Evolutionary conservation across 2,797 vertebrate genomes (phyloP), one percentile per base, ranked within the genome.

Genomic region (Semaprochilodus insignis): DNA sequence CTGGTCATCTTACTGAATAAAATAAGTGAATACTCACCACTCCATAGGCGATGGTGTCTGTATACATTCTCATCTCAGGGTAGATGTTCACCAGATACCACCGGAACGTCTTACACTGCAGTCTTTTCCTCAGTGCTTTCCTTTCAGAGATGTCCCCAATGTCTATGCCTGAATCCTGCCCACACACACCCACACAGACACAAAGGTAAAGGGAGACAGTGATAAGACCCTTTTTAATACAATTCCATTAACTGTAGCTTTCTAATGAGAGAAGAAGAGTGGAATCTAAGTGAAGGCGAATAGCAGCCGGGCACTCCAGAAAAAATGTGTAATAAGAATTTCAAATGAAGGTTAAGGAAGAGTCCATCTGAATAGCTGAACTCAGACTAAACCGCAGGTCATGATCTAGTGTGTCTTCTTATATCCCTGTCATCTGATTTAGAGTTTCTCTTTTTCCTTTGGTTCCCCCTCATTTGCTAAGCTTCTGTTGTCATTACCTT

Each of bases 71-170:
- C 98, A 99, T 99, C 91, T 99, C 97, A 0, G 98, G 97, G 89
- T 99, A 99, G 85, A 99, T 97, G 23, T 96, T 99, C 92, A 99
- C 97, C 87, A 99, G 95, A 85, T 99, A 99, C 98, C 98, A 99
- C 16, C 97, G 94, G 85, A 99, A 99, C 4, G 97, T 99, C 93
- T 98, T 99, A 91, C 98, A 99, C 87, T 97, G 96, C 60, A 99
- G 95, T 87, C 95, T 95, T 74, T 98, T 99, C 91, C 98, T 95
- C 86, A 99, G 91, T 36, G 97, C 97, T 88, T 98, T 99, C 90
- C 98, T 95, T 82, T 97, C 95, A 0, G 96, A 96, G 90, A 99
- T 96, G 88, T 99, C 97, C 0, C 98, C 98, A 0, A 99, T 97
- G 91, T 99, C 97, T 69, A 99, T 98, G 65, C 97, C 98, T 0